Conservation (phyloP, 2,888 invertebrate genomes). For the Troides helena region DNA sequence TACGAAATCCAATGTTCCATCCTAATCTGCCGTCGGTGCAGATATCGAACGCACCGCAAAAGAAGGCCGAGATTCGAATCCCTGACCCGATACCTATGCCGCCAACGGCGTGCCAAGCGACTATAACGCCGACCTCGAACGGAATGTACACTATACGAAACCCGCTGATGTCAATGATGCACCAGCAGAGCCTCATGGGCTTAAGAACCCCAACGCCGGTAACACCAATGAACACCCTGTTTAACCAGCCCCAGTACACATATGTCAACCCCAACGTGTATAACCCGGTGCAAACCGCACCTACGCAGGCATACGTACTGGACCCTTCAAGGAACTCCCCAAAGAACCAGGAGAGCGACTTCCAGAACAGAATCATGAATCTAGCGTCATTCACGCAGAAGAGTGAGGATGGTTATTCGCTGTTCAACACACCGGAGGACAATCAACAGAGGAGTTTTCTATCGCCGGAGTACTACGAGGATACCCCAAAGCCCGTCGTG, state of each 20-base stretch:
- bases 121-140: slow-evolving; percentile 74
- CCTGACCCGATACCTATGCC: slow-evolving; percentile 75
- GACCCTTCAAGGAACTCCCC: slow-evolving; percentile 45
- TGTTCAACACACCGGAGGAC: slow-evolving; percentile 64
- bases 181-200: slow-evolving; percentile 66
- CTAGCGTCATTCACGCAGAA: slow-evolving; percentile 72
- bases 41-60: slow-evolving; percentile 48
- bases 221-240: slow-evolving; percentile 43
- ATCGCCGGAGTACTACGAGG: slow-evolving; percentile 58
- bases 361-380: slow-evolving; percentile 64
- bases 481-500: slow-evolving; percentile 55
- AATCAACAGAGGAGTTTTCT: slow-evolving; percentile 57
- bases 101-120: slow-evolving; percentile 71
- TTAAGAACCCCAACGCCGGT: slow-evolving; percentile 47
- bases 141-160: slow-evolving; percentile 93
- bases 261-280: slow-evolving; percentile 60
- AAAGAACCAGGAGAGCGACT: slow-evolving; percentile 49
- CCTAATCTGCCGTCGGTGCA: slow-evolving; percentile 73
- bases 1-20: slow-evolving; percentile 89
- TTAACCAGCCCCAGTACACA: slow-evolving; percentile 52
- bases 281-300: slow-evolving; percentile 39
- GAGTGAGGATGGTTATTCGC: slow-evolving; percentile 70
- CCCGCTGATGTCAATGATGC: slow-evolving; percentile 82
- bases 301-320: slow-evolving; percentile 38
- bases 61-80: slow-evolving; percentile 63